Base-by-base conservation (phyloP, 2,797 vertebrate genomes). In the Pitangus sulphuratus region DNA sequence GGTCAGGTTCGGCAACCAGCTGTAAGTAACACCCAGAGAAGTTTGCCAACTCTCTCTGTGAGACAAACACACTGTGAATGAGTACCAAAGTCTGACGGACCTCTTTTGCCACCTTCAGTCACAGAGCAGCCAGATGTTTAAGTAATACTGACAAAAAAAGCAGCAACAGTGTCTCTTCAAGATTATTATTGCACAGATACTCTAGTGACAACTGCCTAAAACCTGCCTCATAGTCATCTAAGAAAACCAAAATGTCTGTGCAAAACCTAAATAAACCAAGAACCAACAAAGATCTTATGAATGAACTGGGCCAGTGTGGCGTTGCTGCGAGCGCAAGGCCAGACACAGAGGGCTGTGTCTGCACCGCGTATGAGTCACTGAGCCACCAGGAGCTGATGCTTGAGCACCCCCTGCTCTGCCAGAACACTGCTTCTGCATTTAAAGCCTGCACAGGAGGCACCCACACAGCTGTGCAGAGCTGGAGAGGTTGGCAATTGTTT, bases 311-410 rank as follows among this genome's bases (percentile, higher is more conserved):
- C 26, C 47, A 69, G 40, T 39, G 45, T 0, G 0, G 47, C 3
- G 21, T 1, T 65, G 62, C 58, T 76, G 42, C 25, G n/a, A 25
- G 64, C 0, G 0, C 45, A 37, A 83, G 64, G 26, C 15, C 48
- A 47, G 39, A 37, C 44, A 26, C 7, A 5, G 35, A 79, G 48
- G 8, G 37, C 0, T 40, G 35, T 1, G 14, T 12, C 28, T 12
- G 19, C 25, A 24, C 11, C 0, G 0, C 30, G 20, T 28, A 11
- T 3, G 11, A 81, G 31, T 7, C 25, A 8, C 51, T 16, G 48
- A 61, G 56, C 75, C 22, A 51, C 0, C 7, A 57, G 50, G 8
- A 72, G 28, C 4, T 45, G 31, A 44, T 20, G 33, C 13, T 51
- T 51, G 26, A 28, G 48, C 26, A 28, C 26, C 15, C 15, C 26